phyloP scores from a whole-genome alignment of 2,113 vertebrate genomes.

The Indicator indicator region DNA sequence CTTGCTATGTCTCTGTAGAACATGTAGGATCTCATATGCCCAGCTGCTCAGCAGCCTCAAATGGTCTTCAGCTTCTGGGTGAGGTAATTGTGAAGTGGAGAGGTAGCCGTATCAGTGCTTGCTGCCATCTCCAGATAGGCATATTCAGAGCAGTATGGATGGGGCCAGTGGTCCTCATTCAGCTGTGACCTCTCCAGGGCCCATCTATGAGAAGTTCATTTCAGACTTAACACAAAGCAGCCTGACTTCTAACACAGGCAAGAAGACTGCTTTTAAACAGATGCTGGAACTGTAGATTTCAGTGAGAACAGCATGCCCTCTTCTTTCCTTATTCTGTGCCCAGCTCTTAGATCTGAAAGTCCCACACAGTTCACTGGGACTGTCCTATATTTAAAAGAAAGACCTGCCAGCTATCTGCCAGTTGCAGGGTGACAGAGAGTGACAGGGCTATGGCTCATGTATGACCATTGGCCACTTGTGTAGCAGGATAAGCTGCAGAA shows the following conservation, averaged over 20 bases:
- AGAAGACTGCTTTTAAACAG: not conserved
- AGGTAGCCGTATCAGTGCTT: not conserved
- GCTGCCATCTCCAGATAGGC: not conserved
- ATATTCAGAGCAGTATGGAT: not conserved
- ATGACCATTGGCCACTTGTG: not conserved
- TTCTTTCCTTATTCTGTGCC: not conserved
- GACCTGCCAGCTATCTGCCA: not conserved
- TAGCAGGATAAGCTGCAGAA: not conserved
- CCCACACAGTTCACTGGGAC: not conserved
- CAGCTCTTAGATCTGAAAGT: not conserved
- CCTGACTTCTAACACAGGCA: accelerated
- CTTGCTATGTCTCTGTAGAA: accelerated
- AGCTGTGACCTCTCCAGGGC: not conserved
- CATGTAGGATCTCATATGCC: not conserved
- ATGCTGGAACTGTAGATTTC: not conserved
- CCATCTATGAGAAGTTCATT: not conserved
- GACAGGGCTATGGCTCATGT: not conserved
- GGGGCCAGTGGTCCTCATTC: accelerated
- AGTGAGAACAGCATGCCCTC: not conserved
- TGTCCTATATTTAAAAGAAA: not conserved
- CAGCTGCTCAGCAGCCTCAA: not conserved
- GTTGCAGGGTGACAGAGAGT: not conserved
- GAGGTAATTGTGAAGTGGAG: not conserved
- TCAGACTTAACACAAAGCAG: not conserved
- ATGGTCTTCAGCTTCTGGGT: not conserved